Evolutionary conservation across 2,113 vertebrate species (phyloP), one percentile per base, ranked within the genome.

Genomic region (Tachysurus vachellii): DNA sequence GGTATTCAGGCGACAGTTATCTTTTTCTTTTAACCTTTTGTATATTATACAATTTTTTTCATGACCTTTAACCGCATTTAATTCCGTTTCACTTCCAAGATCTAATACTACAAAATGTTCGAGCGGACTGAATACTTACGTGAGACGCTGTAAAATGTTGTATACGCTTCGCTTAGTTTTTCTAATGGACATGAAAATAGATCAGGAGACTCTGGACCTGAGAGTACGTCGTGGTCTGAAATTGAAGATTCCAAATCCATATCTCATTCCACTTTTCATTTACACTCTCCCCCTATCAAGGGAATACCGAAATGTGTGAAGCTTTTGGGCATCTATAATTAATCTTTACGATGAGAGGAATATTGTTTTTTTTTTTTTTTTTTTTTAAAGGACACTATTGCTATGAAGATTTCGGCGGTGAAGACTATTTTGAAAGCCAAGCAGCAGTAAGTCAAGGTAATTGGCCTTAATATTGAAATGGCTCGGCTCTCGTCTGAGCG

Each of bases 231-330:
- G 75, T 54, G 3, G 14, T 19, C 50, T 17, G 8, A 36, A 59
- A 80, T 23, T 42, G n/a, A 53, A 0, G 31, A 44, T 59, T 61
- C 56, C 54, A 61, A 81, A 81, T 61, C 31, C 31, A 44, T 44
- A 23, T 81, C 31, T 81, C 56, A 44, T 61, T 81, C 19, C 79
- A 59, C 56, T 61, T 81, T 81, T 81, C 56, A 81, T 42, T 36
- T 81, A 36, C 31, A 81, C 77, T 79, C 53, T 80, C 77, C 23
- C 76, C 21, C 53, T 1, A 80, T 80, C 77, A 56, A 11, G n/a
- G 31, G 53, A 80, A 59, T 14, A 42, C 19, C 2, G 9, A 59
- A 61, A 59, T 42, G 4, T 4, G 14, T 59, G 79, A 19, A 36
- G 28, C 54, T 80, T 80, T 80, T 1, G 9, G 17, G 17, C 1